Percentiles rank a stretch among this genome's conserved stretches.
phyloP scores from a whole-genome alignment of 2,888 invertebrate species.

The Vannuccia rotundouncinata region DNA sequence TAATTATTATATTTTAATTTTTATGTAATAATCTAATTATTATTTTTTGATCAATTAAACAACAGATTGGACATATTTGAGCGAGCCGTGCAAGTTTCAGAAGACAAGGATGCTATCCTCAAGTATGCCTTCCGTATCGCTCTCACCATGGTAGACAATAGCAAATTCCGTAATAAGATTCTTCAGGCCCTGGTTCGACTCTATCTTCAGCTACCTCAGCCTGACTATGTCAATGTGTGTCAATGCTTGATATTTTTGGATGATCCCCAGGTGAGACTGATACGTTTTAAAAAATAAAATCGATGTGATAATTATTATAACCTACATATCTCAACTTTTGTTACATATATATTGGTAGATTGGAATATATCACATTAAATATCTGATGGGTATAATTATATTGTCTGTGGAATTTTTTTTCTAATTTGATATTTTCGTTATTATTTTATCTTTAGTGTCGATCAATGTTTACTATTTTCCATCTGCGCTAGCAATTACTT shows the following conservation, averaged over 20 bases:
- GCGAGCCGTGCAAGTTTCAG: conserved; percentile 76
- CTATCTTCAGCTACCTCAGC: conserved; percentile 33
- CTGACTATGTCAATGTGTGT: conserved; percentile 42
- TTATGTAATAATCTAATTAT: background rate
- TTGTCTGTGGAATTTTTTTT: too few relatives aligned
- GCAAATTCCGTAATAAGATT: conserved; percentile 31
- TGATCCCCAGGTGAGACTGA: conserved; percentile 67
- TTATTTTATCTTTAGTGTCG: too few relatives aligned
- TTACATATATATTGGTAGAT: too few relatives aligned
- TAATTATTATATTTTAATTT: background rate
- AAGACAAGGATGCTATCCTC: conserved; percentile 45
- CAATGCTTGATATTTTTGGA: conserved; percentile 93
- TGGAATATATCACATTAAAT: too few relatives aligned
- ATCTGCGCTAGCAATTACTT: too few relatives aligned
- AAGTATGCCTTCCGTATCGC: conserved; percentile 37
- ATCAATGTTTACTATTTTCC: too few relatives aligned
- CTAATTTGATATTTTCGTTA: too few relatives aligned
- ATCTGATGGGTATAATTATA: too few relatives aligned
- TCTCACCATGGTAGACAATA: conserved; percentile 35
- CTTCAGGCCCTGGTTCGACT: conserved; percentile 35
- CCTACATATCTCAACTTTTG: too few relatives aligned
- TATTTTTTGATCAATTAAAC: background rate
- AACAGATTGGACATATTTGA: conserved; percentile 86
- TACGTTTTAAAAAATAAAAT: background rate
- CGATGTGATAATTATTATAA: background rate